Base-by-base conservation (phyloP, 2,113 vertebrate species). In the Rhodinocichla rosea region DNA sequence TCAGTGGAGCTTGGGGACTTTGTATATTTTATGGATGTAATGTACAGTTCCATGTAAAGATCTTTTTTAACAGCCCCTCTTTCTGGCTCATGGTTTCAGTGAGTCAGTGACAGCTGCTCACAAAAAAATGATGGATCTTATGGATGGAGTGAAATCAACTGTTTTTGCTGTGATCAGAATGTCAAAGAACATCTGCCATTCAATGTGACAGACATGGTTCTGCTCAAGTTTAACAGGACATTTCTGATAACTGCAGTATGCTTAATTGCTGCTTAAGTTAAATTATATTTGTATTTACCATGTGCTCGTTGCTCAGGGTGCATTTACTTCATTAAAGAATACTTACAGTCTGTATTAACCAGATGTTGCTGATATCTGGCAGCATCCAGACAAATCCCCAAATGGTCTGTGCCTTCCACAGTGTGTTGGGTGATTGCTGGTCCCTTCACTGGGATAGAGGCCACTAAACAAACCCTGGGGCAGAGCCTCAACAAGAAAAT, bases 221-320 rank as follows among this genome's bases (percentile, higher is more conserved):
- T 86, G 75, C 90, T 86, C 64, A 81, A 92, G 80, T 92, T 87
- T 83, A 95, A 50, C 71, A 89, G 94, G 86, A 90, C 90, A 53
- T 83, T 83, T 87, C 73, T 92, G 92, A 68, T 94, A 78, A 78
- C 76, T 35, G 69, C 88, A 81, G n/a, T 15, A 42, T 68, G 80
- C n/a, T 68, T 96, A 95, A 96, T 94, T 83, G 85, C 76, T 83
- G 32, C 65, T 95, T 95, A 91, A 94, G 70, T 85, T 85, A 52
- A 90, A 94, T 94, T 78, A 75, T 94, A 57, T 93, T 89, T 97
- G 70, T 91, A 57, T 95, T 95, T 96, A 96, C 86, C 69, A 57
- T 87, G 96, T 69, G 80, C 76, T 93, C 20, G 1, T 50, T 93
- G 68, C 90, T 93, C 65, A 84, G 86, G 90, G 94, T 93, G 40